A percentile compares a stretch with the other conserved stretches of the same genome.
phyloP scores from a whole-genome alignment of 2,888 invertebrate genomes.

The Polyploca ridens region DNA sequence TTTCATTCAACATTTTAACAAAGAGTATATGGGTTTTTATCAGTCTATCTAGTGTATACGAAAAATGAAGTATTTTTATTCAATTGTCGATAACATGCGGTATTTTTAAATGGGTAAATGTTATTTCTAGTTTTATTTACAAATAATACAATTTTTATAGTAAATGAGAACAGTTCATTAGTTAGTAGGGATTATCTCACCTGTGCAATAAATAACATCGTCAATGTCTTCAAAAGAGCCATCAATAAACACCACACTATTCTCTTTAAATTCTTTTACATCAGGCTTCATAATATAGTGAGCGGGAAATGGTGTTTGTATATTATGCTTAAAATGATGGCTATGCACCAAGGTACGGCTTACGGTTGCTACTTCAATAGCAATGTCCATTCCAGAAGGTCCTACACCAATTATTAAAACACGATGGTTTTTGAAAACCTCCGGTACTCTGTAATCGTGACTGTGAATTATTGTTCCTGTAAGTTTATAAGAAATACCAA shows the following conservation, averaged over 20 bases:
- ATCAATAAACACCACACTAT: slow-evolving; percentile 18
- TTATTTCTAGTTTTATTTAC: too few species aligned
- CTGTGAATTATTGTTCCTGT: slow-evolving; percentile 84
- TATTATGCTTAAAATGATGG: slow-evolving; percentile 48
- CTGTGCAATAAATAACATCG: slow-evolving; percentile 12
- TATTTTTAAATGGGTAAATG: too few species aligned
- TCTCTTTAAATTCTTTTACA: slow-evolving; percentile 55
- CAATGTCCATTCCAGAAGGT: slow-evolving; percentile 87
- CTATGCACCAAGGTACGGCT: slow-evolving; percentile 59
- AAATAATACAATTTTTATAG: too few species aligned
- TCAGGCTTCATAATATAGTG: slow-evolving; percentile 67
- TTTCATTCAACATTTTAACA: background rate
- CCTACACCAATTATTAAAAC: slow-evolving; percentile 86
- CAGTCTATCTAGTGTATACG: too few species aligned
- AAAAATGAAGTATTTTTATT: too few species aligned
- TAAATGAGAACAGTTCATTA: too few species aligned
- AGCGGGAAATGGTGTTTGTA: slow-evolving; percentile 48
- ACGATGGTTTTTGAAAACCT: slow-evolving; percentile 71
- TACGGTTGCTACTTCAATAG: slow-evolving; percentile 74
- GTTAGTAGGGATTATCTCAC: slow-evolving; percentile 3
- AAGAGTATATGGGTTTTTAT: too few species aligned
- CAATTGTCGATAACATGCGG: too few species aligned
- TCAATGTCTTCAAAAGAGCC: slow-evolving; percentile 11
- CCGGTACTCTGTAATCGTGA: slow-evolving; percentile 85
- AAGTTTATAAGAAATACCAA: background rate